A percentile compares a stretch with the other conserved stretches of the same genome.
Evolutionary conservation across 1,140 invertebrate genomes (phyloP).

Genomic region (Caerostris darwini): DNA sequence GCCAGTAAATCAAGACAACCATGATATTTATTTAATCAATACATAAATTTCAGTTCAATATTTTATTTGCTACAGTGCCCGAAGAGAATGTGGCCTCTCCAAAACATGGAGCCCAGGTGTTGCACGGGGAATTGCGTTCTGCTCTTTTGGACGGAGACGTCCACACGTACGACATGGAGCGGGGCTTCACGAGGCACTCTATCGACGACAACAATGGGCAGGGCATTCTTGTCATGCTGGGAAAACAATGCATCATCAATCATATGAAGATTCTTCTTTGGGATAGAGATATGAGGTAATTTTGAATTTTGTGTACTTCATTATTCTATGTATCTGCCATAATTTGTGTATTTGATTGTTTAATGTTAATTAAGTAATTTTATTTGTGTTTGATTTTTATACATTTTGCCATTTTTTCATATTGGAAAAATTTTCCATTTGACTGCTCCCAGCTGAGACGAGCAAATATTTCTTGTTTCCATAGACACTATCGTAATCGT

Average conservation of each 20-base stretch:
- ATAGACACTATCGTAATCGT: no score
- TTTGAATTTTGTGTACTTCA: neutral
- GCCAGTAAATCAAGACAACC: no score
- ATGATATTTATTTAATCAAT: no score
- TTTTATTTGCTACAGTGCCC: slow-evolving; percentile 85
- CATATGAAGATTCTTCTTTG: slow-evolving; percentile 95
- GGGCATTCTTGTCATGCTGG: slow-evolving; percentile 94
- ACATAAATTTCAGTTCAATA: no score
- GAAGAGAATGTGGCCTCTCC: slow-evolving; percentile 95
- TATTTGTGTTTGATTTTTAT: no score
- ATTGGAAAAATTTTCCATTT: no score
- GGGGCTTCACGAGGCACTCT: slow-evolving; percentile 94
- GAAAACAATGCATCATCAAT: slow-evolving; percentile 94
- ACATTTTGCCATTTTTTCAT: no score
- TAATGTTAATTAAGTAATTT: no score
- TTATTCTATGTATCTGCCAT: neutral
- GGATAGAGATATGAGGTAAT: slow-evolving; percentile 93
- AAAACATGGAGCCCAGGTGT: slow-evolving; percentile 89
- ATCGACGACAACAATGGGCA: slow-evolving; percentile 90
- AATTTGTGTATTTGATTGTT: no score
- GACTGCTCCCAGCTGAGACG: no score
- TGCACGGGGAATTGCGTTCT: slow-evolving; percentile 92
- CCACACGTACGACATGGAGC: slow-evolving; percentile 94
- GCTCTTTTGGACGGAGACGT: slow-evolving; percentile 94
- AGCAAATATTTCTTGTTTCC: no score